Conservation (phyloP, 1,140 invertebrate species). For the Ephestia elutella region DNA sequence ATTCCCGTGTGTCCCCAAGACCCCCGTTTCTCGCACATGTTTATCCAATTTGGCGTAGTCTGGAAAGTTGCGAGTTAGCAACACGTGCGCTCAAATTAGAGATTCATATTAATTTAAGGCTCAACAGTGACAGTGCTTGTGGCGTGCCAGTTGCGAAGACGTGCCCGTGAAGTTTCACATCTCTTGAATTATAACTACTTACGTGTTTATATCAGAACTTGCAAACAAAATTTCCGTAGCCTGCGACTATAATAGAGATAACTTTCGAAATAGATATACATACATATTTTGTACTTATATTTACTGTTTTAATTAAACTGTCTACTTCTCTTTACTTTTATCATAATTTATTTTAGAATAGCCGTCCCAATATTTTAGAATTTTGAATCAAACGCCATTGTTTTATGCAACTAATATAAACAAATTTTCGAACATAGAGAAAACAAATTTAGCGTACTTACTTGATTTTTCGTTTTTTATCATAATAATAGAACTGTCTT, state of each 20-base stretch:
- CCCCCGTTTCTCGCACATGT: constrained; percentile 55
- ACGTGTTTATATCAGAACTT: constrained; percentile 3
- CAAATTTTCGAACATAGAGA: no score
- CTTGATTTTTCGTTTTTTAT: no score
- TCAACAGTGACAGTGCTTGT: constrained; percentile 46
- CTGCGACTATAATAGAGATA: background rate
- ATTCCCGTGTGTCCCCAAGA: constrained; percentile 27
- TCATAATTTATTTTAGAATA: no score
- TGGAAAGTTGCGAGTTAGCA: constrained; percentile 68
- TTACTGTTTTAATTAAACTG: no score
- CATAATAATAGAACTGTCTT: no score
- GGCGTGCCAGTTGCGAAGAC: constrained; percentile 27
- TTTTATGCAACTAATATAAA: no score
- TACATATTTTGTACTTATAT: background rate
- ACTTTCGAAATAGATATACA: no score
- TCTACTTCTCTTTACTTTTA: no score
- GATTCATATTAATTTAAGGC: constrained; percentile 70
- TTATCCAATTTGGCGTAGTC: constrained; percentile 72
- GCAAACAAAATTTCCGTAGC: background rate
- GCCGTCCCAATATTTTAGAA: no score
- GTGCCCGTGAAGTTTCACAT: constrained; percentile 29
- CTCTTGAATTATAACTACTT: constrained; percentile 13
- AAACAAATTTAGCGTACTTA: no score
- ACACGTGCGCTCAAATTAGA: constrained; percentile 69
- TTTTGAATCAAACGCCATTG: no score